Evolutionary conservation across 2,888 invertebrate species (phyloP), one percentile per base, ranked within the genome.

Genomic region (Andrena haemorrhoa): DNA sequence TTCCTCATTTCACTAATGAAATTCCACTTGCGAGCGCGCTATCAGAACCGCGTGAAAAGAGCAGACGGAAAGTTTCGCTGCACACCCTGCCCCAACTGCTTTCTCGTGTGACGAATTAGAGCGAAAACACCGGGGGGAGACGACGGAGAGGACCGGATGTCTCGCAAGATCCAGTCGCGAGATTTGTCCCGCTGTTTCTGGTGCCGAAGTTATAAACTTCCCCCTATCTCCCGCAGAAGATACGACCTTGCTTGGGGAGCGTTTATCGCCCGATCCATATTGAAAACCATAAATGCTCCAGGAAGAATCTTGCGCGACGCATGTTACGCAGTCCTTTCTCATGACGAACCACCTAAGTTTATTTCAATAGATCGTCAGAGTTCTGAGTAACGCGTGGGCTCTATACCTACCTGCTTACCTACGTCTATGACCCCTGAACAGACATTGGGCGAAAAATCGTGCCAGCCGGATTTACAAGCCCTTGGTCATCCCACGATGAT

Each of bases 181-280:
- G 82, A 82, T 82, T 82, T 82, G 82, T 82, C 73, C 75, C 76
- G 82, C 72, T 73, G 82, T 69, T 75, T 64, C 82, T 82, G 60
- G 56, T 64, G 61, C 65, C 82, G 53, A 82, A 82, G 82, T 82
- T 82, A 82, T 82, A 82, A 82, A 82, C 73, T 82, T 76, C 65
- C 82, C 74, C 79, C 85, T 83, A 85, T 81, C 74, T 86, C 61
- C 60, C 71, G 31, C 65, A 26, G 75, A 74, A 84, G 82, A 75
- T 82, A 80, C 77, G 75, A 65, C 73, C 66, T 56, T 68, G 72
- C 63, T 61, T 71, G 73, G 81, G 76, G 66, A 84, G 74, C 82
- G 75, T 81, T 77, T 76, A 86, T 82, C 86, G 76, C 75, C 66
- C 69, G 75, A 82, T 82, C 83, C 82, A 84, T 82, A 82, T 83